Conservation (phyloP, 2,888 invertebrate genomes). For the Coelinius sp. region DNA sequence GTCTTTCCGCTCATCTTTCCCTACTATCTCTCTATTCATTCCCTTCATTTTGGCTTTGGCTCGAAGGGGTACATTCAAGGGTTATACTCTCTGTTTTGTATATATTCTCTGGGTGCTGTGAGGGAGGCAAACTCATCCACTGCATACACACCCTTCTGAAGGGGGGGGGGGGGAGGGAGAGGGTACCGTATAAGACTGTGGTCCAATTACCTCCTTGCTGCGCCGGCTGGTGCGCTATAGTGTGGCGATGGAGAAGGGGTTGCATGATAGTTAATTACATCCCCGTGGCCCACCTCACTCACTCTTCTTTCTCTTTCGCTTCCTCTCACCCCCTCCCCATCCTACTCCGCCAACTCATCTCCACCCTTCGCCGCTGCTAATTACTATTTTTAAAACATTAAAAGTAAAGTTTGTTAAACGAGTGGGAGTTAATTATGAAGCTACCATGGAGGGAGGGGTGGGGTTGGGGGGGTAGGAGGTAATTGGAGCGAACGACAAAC, state of each 20-base stretch:
- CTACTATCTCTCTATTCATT: not conserved
- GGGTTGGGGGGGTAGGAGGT: slow-evolving; percentile 64
- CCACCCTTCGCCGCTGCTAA: slow-evolving; percentile 60
- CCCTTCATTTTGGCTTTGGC: slow-evolving; percentile 34
- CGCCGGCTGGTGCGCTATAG: slow-evolving; percentile 64
- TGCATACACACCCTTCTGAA: not conserved
- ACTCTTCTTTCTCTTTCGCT: no score
- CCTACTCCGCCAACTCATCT: not conserved
- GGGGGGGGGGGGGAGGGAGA: not conserved
- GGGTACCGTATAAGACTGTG: slow-evolving; percentile 67
- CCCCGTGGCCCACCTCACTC: slow-evolving; percentile 51
- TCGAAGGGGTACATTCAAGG: slow-evolving; percentile 26
- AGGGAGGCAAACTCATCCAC: not conserved
- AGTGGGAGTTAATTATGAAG: slow-evolving; percentile 71
- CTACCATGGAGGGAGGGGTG: no score
- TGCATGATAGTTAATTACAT: slow-evolving; percentile 71
- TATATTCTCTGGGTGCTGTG: no score
- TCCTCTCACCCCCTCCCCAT: not conserved
- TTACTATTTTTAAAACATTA: slow-evolving; percentile 71
- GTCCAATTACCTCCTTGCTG: slow-evolving; percentile 70
- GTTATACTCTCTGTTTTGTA: not conserved
- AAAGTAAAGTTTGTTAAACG: slow-evolving; percentile 71
- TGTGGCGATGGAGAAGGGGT: slow-evolving; percentile 58
- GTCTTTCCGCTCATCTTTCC: slow-evolving; percentile 42
- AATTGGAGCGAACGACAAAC: slow-evolving; percentile 71